Percentiles rank a stretch among this genome's conserved stretches.
These are phyloP conservation scores for Hirtodrosophila histrioides DNA, from an alignment of 2,888 invertebrate genomes.

Conservation along the genomic window DNA sequence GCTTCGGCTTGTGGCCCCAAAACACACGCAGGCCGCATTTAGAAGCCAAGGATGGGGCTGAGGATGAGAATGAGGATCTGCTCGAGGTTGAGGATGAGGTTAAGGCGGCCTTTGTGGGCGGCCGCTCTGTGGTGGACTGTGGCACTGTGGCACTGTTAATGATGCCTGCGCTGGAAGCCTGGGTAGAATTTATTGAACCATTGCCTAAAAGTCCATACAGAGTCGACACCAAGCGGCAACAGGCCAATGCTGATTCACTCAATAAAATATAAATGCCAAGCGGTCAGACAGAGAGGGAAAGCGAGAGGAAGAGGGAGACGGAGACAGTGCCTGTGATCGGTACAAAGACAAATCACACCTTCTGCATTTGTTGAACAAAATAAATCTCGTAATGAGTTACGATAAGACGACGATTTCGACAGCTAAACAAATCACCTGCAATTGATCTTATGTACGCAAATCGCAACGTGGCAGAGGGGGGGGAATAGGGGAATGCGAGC, in stretches of 20 bases:
- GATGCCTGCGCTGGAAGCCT: conserved; percentile 63
- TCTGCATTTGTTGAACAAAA: conserved; percentile 85
- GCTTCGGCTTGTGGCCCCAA: conserved; percentile 81
- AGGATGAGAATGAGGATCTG: too few species aligned
- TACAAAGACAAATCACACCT: conserved; percentile 84
- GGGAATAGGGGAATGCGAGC: not conserved
- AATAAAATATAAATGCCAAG: conserved; percentile 72
- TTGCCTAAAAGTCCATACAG: conserved; percentile 76
- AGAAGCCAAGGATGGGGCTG: conserved; percentile 40
- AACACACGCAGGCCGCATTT: conserved; percentile 64
- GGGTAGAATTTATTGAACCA: conserved; percentile 82
- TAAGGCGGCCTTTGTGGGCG: conserved; percentile 75
- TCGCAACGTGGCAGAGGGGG: conserved; percentile 47
- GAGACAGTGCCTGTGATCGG: conserved; percentile 53
- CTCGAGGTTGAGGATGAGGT: conserved; percentile 20
- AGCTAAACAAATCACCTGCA: conserved; percentile 85
- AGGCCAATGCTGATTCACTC: conserved; percentile 68
- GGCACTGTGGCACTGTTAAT: conserved; percentile 52
- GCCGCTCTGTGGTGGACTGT: conserved; percentile 44
- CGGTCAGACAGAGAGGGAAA: conserved; percentile 10
- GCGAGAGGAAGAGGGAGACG: not conserved
- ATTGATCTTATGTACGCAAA: conserved; percentile 83
- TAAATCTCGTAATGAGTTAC: conserved; percentile 85
- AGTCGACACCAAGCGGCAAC: conserved; percentile 36
- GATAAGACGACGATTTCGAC: conserved; percentile 85